Base-by-base conservation (phyloP, 2,888 invertebrate genomes). In the Lithophane socia region DNA sequence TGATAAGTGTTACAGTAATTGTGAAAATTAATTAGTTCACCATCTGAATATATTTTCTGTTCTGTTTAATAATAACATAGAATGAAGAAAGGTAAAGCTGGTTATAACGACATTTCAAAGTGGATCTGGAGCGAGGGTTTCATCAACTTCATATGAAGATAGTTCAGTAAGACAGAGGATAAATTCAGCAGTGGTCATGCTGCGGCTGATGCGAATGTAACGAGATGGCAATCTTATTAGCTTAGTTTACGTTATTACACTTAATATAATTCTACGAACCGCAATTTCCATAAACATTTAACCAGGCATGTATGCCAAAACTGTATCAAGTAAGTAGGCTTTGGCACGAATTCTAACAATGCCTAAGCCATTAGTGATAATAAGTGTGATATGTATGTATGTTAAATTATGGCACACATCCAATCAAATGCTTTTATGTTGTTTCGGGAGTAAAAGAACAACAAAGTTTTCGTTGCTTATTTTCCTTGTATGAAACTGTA, bases 361-460 rank as follows among this genome's bases (percentile, higher is more conserved):
- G 72, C 69, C 75, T 49, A 75, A 64, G 37, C 63, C 63, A 83
- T 83, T 83, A 79, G 84, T 64, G 73, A 70, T 73, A 75, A 83
- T 73, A 83, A 79, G 73, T 63, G 68, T 77, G 65, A 74, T 77
- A 84, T 63, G 58, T 77, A 66, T 24, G 61, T 69, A 66, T 72
- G 77, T 73, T 69, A 84, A 84, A 84, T 83, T 81, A 81, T 84
- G 77, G 84, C 81, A 77, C 72, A 61, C 54, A 81, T 81, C 79
- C 84, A 83, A 83, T 83, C 80, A 83, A 84, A 84, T 47, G 72
- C 69, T 84, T 72, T 81, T 61, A 75, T 68, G 56, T 77, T 75
- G 77, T 75, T 80, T 79, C 63, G 58, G 63, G 42, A 75, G 44
- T 42, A 76, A 66, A 75, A 75, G 70, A 83, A 77, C 49, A 74